Evolutionary conservation across 2,888 invertebrate species (phyloP).

Genomic region (Carcina quercana): DNA sequence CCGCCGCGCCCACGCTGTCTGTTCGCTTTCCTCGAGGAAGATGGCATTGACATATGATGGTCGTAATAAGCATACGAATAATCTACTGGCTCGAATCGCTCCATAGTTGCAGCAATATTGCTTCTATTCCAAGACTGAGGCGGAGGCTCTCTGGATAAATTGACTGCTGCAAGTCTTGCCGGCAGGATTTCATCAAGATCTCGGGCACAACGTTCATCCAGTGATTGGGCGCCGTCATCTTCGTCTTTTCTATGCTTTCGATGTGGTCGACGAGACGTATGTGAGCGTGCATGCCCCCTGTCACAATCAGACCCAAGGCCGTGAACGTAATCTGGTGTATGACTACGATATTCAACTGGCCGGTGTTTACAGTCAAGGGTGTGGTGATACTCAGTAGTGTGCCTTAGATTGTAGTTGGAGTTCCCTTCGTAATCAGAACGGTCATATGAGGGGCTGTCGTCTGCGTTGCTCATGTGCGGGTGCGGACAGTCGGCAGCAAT

Average conservation of each 20-base stretch:
- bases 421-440: constrained; percentile 63
- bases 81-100: constrained; percentile 79
- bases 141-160: constrained; percentile 55
- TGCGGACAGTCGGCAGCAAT: constrained; percentile 68
- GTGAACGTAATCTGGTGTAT: constrained; percentile 60
- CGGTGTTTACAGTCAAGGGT: constrained; percentile 58
- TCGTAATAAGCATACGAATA: constrained; percentile 91
- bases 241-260: constrained; percentile 55
- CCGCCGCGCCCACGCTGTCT: constrained; percentile 62
- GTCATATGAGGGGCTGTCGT: constrained; percentile 65
- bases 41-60: constrained; percentile 79
- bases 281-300: constrained; percentile 47
- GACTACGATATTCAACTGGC: constrained; percentile 55
- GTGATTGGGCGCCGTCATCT: constrained; percentile 62
- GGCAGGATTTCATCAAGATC: constrained; percentile 69
- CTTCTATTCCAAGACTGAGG: constrained; percentile 76
- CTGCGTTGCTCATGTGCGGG: constrained; percentile 59
- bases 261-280: constrained; percentile 53
- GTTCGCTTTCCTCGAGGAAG: constrained; percentile 60
- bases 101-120: constrained; percentile 79
- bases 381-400: constrained; percentile 56
- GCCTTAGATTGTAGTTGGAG: constrained; percentile 57
- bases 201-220: constrained; percentile 63
- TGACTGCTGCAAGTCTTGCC: constrained; percentile 63
- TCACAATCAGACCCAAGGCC: constrained; percentile 57